A percentile compares a stretch with the other conserved stretches of the same genome.
Conservation (phyloP, 2,113 vertebrate genomes). For the Buteo buteo region DNA sequence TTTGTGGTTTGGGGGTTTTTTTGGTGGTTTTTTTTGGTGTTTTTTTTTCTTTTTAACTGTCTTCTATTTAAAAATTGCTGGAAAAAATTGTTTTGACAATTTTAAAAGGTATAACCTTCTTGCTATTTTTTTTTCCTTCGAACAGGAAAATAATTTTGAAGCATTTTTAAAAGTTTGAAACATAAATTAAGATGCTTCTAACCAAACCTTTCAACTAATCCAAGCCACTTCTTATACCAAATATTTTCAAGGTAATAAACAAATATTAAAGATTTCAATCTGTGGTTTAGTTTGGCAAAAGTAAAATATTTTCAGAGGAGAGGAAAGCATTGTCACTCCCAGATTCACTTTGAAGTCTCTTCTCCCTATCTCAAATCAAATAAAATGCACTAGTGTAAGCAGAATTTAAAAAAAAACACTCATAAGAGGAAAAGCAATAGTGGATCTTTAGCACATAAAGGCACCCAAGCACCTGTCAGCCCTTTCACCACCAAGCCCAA, state of each 20-base stretch:
- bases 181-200: not conserved
- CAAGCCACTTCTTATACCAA: not conserved
- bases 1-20: not conserved
- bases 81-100: not conserved
- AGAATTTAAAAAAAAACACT: not conserved
- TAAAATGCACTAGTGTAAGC: not conserved
- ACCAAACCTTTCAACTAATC: not conserved
- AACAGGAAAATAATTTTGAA: not conserved
- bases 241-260: not conserved
- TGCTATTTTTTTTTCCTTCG: not conserved
- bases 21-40: not conserved
- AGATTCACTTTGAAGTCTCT: not conserved
- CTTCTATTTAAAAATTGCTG: not conserved
- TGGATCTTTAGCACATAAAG: not conserved
- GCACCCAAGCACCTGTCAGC: not conserved
- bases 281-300: not conserved
- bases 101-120: not conserved
- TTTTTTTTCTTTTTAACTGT: not conserved
- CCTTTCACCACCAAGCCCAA: not conserved
- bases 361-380: not conserved
- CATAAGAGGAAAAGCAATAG: not conserved
- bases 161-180: not conserved
- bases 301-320: not conserved
- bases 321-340: not conserved
- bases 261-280: not conserved